Evolutionary conservation across 2,113 vertebrate species (phyloP).

Genomic region (Phrynosoma blainvillii): DNA sequence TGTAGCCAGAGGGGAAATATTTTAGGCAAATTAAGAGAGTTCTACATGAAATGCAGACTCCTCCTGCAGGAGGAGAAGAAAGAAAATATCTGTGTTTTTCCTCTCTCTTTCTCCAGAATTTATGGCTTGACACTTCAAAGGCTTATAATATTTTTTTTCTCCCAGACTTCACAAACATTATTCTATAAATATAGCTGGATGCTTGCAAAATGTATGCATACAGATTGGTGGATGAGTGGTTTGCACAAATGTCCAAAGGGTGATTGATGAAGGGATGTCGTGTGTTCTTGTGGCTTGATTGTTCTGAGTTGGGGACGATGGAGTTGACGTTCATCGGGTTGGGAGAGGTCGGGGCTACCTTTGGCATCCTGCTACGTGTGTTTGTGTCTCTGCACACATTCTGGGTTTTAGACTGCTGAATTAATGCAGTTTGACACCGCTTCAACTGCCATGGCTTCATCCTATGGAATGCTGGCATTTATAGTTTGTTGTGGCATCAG

Average conservation of each 20-base stretch:
- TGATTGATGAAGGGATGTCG: slow-evolving; percentile 36
- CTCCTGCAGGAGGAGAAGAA: slow-evolving; percentile 57
- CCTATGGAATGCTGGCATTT: too few relatives aligned
- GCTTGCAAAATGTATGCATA: slow-evolving; percentile 56
- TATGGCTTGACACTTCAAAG: slow-evolving; percentile 74
- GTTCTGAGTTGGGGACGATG: neutral
- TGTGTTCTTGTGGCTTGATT: slow-evolving; percentile 22
- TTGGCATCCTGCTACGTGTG: too few relatives aligned
- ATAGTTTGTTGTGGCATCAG: too few relatives aligned
- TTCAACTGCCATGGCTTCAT: too few relatives aligned
- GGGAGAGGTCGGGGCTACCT: neutral
- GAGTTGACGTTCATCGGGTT: too few relatives aligned
- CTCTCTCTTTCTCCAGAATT: slow-evolving; percentile 68
- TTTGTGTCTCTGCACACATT: too few relatives aligned
- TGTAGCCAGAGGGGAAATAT: slow-evolving; percentile 60
- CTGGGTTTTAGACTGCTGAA: too few relatives aligned
- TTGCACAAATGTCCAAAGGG: slow-evolving; percentile 65
- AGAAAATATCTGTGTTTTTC: slow-evolving; percentile 46
- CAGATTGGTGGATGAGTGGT: slow-evolving; percentile 62
- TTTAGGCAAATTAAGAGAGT: slow-evolving; percentile 58
- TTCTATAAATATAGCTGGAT: slow-evolving; percentile 73
- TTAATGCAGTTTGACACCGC: too few relatives aligned
- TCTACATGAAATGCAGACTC: slow-evolving; percentile 63
- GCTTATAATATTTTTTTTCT: slow-evolving; percentile 50
- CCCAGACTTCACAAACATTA: slow-evolving; percentile 69